These are phyloP conservation scores for Myotis brandtii DNA, from an alignment of 2,113 vertebrate species.

Conservation along the genomic window DNA sequence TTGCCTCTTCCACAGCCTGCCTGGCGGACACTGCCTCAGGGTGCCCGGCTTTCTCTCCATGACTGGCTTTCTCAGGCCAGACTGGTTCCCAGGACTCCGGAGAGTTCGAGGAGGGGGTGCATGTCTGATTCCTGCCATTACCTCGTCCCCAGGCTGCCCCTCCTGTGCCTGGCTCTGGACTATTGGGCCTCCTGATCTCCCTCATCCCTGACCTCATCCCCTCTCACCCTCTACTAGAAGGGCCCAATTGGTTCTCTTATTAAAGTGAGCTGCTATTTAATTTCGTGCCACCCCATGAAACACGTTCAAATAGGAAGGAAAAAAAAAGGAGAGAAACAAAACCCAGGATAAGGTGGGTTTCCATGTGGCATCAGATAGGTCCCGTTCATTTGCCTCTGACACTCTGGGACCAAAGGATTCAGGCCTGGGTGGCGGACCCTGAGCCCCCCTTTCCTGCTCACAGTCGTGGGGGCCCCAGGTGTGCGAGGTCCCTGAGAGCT, in stretches of 20 bases:
- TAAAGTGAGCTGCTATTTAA: not conserved
- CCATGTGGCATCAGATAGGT: not conserved
- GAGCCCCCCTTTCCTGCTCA: not conserved
- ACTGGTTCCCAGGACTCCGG: fast-evolving
- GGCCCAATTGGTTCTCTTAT: no score
- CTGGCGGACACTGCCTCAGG: fast-evolving
- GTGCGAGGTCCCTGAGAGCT: not conserved
- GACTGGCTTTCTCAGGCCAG: no score
- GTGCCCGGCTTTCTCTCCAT: no score
- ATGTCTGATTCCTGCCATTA: fast-evolving
- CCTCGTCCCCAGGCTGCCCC: no score
- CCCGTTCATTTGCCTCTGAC: not conserved
- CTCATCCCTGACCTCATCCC: fast-evolving
- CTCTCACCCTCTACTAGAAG: not conserved
- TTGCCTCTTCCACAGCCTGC: not conserved
- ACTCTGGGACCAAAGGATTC: not conserved
- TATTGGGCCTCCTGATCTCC: not conserved
- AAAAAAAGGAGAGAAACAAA: not conserved
- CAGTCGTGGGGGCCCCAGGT: fast-evolving
- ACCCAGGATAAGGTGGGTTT: not conserved
- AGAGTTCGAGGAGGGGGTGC: not conserved
- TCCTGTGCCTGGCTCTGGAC: no score
- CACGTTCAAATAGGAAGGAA: not conserved
- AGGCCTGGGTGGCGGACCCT: not conserved
- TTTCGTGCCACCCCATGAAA: not conserved